Percentiles rank a stretch among this genome's conserved stretches.
These are phyloP conservation scores for Hippocampus comes DNA, from an alignment of 2,113 vertebrate genomes.

Conservation along the genomic window DNA sequence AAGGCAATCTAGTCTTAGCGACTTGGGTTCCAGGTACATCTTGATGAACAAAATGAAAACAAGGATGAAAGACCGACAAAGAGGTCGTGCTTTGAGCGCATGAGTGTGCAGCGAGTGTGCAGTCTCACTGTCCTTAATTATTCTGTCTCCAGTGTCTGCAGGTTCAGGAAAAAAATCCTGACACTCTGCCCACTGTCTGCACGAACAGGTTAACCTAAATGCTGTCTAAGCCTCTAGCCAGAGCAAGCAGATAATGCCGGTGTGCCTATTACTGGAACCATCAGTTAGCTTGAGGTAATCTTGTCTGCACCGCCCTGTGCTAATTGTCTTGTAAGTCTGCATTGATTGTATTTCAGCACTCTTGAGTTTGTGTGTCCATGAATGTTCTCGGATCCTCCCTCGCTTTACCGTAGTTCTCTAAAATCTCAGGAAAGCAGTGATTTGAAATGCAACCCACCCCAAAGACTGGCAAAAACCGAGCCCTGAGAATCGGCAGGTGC, in stretches of 20 bases:
- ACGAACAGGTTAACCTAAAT: slow-evolving; percentile 36
- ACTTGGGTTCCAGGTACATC: slow-evolving; percentile 3
- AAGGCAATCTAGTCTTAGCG: slow-evolving; percentile 5
- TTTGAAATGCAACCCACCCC: slow-evolving; percentile 25
- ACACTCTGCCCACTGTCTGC: slow-evolving; percentile 25
- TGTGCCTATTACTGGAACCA: slow-evolving; percentile 43
- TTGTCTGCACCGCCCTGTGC: slow-evolving; percentile 23
- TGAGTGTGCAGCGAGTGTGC: neutral
- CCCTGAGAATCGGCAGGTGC: slow-evolving; percentile 27
- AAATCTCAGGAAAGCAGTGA: slow-evolving; percentile 25
- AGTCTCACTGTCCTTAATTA: neutral
- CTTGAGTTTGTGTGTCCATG: neutral
- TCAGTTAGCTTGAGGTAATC: slow-evolving; percentile 49
- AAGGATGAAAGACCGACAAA: no score
- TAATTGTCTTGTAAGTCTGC: slow-evolving; percentile 40
- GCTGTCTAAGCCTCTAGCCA: slow-evolving; percentile 33
- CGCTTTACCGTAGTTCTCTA: slow-evolving; percentile 4
- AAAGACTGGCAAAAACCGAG: slow-evolving; percentile 2
- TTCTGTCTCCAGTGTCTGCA: neutral
- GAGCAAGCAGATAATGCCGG: slow-evolving; percentile 36
- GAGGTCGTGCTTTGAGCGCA: no score
- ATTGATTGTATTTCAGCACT: slow-evolving; percentile 5
- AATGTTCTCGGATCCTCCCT: neutral
- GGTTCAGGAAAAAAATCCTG: slow-evolving; percentile 21
- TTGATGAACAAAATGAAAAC: neutral